Base-by-base conservation (phyloP, 2,113 vertebrate genomes). In the Dicerorhinus sumatrensis region DNA sequence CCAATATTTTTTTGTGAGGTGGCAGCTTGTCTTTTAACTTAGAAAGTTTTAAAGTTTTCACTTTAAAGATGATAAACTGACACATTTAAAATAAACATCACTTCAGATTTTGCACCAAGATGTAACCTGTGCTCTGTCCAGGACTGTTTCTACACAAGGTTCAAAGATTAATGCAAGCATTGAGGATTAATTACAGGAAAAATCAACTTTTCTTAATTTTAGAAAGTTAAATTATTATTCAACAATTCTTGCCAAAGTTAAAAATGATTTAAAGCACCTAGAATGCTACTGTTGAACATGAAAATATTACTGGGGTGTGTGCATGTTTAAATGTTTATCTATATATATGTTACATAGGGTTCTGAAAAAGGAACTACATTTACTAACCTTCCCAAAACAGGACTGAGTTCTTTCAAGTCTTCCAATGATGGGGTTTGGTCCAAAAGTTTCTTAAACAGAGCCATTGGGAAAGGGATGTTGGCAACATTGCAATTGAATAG, bases 381-480 rank as follows among this genome's bases (percentile, higher is more conserved):
- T 63, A 96, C 97, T 98, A 98, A 99, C 99, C 99, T 99, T 99
- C 99, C 99, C 98, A 99, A 99, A 0, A 99, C 99, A 89, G 99
- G 99, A 0, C 99, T 99, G 18, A 99, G 99, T 98, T 99, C 99
- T 98, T 99, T 99, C 90, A 99, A 99, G 98, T 99, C 99, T 76
- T 99, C 99, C 88, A 99, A 97, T 39, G 98, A 98, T 7, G 99
- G 99, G 2, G 95, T 91, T 58, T 99, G 99, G 0, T 99, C 98
- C 92, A 99, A 98, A 89, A 99, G 99, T 96, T 99, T 99, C 99
- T 99, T 99, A 98, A 99, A 99, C 33, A 99, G 99, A 63, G 98
- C 99, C 98, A 99, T 97, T 3, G 99, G 99, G 94, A 99, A 99
- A 97, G 99, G 99, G 92, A 99, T 99, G 95, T 99, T 99, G 89